Evolutionary conservation across 2,888 invertebrate genomes (phyloP), one percentile per base, ranked within the genome.

Genomic region (Apodemia duryi): DNA sequence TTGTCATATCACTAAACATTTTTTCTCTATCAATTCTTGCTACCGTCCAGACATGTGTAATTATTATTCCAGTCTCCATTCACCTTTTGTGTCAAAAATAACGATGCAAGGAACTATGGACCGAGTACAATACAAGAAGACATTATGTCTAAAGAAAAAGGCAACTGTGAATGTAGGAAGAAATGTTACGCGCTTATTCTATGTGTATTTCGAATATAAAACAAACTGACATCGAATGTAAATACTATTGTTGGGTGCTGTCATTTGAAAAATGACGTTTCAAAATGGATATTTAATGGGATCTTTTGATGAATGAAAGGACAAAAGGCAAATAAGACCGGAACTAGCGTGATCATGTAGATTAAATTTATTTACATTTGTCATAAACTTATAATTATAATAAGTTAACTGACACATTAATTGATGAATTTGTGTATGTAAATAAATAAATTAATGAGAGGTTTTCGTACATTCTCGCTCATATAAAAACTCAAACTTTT

Each of bases 171-270:
- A 88, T 84, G 83, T 80, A 81, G 76, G 82, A 83, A 84, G 86
- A 88, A 81, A 86, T 88, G 85, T 83, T 88, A 83, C 83, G 84
- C 85, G 82, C 82, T 84, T 81, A 86, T 89, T 88, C 86, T 88
- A 85, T 84, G 84, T 82, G 83, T 86, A 85, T 88, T 89, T 87
- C 81, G 85, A 84, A 86, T 87, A 88, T 89, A 90, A 90, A 91
- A 91, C 90, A 91, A 90, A 90, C 91, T 91, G 89, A 90, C 91
- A 86, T 86, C 84, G 85, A 89, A 90, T 89, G 88, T 91, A 91
- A 91, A 91, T 90, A 91, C 85, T 86, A 88, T 91, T 91, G 89
- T 91, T 79, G 79, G 77, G 80, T 81, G 88, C 83, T 88, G 86
- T 86, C 87, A 86, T 83, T 79, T 82, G 81, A 85, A 82, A 84